phyloP scores from a whole-genome alignment of 1,140 invertebrate genomes.

The Cylas formicarius region DNA sequence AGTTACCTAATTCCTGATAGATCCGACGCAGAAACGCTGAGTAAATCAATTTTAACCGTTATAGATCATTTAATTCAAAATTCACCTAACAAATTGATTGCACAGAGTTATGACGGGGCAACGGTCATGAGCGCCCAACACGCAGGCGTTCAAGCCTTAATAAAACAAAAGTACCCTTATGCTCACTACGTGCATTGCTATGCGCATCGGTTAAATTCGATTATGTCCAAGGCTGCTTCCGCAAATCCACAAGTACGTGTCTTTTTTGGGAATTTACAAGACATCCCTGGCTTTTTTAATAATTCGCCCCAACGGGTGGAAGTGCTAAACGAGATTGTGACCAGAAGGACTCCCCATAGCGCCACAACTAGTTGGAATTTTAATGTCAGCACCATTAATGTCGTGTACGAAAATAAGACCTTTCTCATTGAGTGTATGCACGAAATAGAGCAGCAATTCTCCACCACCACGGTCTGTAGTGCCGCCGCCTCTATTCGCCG shows the following conservation, averaged over 20 bases:
- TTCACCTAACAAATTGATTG: constrained; percentile 17
- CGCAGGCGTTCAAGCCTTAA: constrained; percentile 11
- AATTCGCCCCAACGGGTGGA: constrained; percentile 13
- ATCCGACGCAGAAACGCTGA: constrained; percentile 18
- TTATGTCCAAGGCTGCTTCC: constrained; percentile 32
- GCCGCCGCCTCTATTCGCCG: constrained; percentile 6
- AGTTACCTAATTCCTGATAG: constrained; percentile 27
- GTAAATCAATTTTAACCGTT: constrained; percentile 24
- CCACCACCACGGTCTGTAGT: constrained; percentile 3
- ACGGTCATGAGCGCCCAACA: constrained; percentile 16
- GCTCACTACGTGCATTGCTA: constrained; percentile 38
- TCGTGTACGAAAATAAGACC: constrained; percentile 10
- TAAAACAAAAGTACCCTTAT: constrained; percentile 12
- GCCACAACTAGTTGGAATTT: constrained; percentile 12
- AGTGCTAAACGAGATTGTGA: constrained; percentile 18
- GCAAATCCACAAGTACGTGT: constrained; percentile 27
- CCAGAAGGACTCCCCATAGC: neutral
- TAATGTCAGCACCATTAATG: constrained; percentile 13
- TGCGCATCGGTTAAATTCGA: constrained; percentile 38
- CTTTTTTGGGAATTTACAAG: constrained; percentile 27
- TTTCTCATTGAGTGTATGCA: constrained; percentile 12
- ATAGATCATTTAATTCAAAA: constrained; percentile 23
- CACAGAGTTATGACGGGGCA: constrained; percentile 23
- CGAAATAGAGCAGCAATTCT: constrained; percentile 7
- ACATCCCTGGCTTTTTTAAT: constrained; percentile 13